These are phyloP conservation scores for Orientallactaga bullata DNA, from an alignment of 2,113 vertebrate species.

Conservation along the genomic window DNA sequence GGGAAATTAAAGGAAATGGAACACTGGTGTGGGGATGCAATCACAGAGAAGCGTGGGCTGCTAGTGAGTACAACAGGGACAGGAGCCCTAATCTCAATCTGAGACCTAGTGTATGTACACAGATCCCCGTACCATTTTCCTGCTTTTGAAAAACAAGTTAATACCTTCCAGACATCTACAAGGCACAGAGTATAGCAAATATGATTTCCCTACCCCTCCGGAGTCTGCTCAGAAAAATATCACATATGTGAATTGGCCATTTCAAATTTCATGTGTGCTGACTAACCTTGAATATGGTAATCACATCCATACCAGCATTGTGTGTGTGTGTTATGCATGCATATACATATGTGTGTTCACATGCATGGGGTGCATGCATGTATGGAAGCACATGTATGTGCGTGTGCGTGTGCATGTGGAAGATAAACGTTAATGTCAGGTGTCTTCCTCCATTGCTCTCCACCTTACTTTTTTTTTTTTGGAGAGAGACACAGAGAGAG, in stretches of 20 bases:
- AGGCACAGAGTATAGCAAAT: neutral
- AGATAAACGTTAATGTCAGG: too few relatives aligned
- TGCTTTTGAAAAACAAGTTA: neutral
- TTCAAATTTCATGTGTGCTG: neutral
- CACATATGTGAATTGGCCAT: neutral
- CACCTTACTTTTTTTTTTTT: too few relatives aligned
- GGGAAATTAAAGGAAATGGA: neutral
- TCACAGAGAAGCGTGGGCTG: fast-evolving
- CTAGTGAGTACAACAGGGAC: neutral
- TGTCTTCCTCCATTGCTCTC: too few relatives aligned
- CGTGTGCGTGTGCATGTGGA: too few relatives aligned
- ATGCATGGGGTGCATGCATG: too few relatives aligned
- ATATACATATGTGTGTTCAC: too few relatives aligned
- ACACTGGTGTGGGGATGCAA: neutral
- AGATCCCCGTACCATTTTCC: neutral
- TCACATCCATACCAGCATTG: neutral
- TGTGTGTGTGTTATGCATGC: too few relatives aligned
- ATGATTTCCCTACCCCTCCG: neutral
- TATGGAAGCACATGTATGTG: too few relatives aligned
- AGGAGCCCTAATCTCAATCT: neutral
- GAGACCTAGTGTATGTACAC: neutral
- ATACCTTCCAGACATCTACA: neutral
- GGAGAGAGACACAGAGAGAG: too few relatives aligned
- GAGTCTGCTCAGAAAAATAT: neutral
- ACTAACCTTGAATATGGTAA: neutral